A percentile compares a stretch with the other conserved stretches of the same genome.
Evolutionary conservation across 2,113 vertebrate genomes (phyloP).

Genomic region (Nicator chloris): DNA sequence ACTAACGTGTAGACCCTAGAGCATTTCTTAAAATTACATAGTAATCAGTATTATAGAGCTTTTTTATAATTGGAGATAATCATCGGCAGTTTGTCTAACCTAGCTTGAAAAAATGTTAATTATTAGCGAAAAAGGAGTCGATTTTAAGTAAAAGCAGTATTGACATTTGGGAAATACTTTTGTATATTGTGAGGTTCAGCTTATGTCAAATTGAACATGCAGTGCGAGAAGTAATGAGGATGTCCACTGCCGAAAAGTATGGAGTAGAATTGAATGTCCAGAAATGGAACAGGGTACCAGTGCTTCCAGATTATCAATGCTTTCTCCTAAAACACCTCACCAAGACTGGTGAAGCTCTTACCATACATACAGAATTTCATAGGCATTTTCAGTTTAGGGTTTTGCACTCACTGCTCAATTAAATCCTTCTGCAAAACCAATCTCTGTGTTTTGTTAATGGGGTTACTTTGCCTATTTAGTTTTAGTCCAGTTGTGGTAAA

Average conservation of each 20-base stretch:
- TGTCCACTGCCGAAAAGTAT: background rate
- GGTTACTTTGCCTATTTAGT: background rate
- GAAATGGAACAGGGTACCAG: background rate
- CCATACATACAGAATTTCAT: background rate
- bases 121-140: background rate
- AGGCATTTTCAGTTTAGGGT: background rate
- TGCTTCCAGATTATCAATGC: background rate
- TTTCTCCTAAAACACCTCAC: background rate
- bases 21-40: background rate
- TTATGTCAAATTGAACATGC: background rate
- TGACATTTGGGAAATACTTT: background rate
- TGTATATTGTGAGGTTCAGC: background rate
- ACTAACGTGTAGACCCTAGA: background rate
- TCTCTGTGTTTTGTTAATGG: background rate
- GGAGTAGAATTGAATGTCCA: background rate
- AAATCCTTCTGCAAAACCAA: background rate
- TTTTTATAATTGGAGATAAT: background rate
- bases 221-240: background rate
- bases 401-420: background rate
- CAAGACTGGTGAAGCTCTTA: background rate
- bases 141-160: background rate
- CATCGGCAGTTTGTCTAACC: background rate
- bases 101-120: background rate
- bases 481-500: background rate
- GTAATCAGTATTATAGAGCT: background rate